phyloP scores from a whole-genome alignment of 2,113 vertebrate genomes.

The Phalacrocorax brasilianus region DNA sequence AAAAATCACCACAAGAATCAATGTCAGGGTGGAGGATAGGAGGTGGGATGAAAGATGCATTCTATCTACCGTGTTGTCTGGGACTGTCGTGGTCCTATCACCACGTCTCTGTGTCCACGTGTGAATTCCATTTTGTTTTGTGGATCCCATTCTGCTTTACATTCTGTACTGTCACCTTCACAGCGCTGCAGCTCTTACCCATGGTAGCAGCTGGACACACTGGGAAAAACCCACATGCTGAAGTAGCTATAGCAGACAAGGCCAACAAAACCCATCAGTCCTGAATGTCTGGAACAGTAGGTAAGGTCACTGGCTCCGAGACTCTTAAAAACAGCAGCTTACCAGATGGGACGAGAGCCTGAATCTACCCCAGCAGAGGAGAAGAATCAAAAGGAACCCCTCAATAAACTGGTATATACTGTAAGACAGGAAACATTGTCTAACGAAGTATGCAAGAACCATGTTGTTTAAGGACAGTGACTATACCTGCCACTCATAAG shows the following conservation, averaged over 20 bases:
- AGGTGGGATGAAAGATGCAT: background rate
- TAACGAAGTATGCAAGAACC: background rate
- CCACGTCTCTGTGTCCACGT: background rate
- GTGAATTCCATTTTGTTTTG: background rate
- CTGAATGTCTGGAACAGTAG: background rate
- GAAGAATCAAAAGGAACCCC: background rate
- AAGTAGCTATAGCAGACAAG: background rate
- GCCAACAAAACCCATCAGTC: background rate
- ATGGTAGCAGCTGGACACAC: accelerated
- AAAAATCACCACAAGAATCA: background rate
- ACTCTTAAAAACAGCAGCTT: background rate
- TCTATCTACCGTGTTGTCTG: background rate
- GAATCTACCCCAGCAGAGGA: background rate
- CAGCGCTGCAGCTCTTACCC: background rate
- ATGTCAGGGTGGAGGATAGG: background rate
- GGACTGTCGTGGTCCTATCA: background rate
- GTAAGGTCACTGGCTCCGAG: background rate
- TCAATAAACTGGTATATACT: background rate
- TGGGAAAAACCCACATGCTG: background rate
- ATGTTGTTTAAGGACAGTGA: background rate
- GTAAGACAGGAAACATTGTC: background rate
- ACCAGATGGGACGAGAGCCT: background rate
- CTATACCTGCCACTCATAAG: background rate
- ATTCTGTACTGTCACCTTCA: background rate
- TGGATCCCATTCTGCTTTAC: background rate